These are phyloP conservation scores for Peromyscus californicus DNA, from an alignment of 2,113 vertebrate genomes.

Conservation along the genomic window DNA sequence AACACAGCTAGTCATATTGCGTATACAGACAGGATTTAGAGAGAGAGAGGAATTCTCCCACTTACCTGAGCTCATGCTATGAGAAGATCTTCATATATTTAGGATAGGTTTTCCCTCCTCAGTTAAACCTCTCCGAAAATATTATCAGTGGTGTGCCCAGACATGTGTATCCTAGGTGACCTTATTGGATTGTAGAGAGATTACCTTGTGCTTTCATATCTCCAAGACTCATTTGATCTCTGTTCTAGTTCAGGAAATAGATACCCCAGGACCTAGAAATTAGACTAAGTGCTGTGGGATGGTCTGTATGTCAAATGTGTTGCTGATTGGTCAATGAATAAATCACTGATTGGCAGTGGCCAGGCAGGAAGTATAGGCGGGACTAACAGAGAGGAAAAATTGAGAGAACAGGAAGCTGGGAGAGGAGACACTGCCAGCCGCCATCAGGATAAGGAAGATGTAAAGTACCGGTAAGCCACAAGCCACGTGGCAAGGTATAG, in stretches of 20 bases:
- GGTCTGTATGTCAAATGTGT: too few species aligned
- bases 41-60: background rate
- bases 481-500: too few species aligned
- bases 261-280: too few species aligned
- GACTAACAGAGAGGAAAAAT: too few species aligned
- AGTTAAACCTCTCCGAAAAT: background rate
- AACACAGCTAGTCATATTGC: background rate
- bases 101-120: background rate
- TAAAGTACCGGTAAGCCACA: too few species aligned
- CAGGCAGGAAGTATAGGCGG: too few species aligned
- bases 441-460: too few species aligned
- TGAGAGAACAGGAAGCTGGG: too few species aligned
- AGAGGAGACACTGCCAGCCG: too few species aligned
- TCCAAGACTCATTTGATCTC: background rate
- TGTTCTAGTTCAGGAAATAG: background rate
- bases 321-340: too few species aligned
- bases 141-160: background rate
- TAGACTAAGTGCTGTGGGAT: too few species aligned
- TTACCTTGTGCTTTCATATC: background rate
- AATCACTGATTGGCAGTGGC: too few species aligned
- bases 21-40: background rate
- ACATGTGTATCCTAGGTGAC: background rate
- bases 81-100: background rate
- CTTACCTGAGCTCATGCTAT: background rate
- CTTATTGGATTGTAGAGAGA: background rate